A percentile compares a stretch with the other conserved stretches of the same genome.
Evolutionary conservation across 2,113 vertebrate genomes (phyloP).

Genomic region (Gallinago jamesoni): DNA sequence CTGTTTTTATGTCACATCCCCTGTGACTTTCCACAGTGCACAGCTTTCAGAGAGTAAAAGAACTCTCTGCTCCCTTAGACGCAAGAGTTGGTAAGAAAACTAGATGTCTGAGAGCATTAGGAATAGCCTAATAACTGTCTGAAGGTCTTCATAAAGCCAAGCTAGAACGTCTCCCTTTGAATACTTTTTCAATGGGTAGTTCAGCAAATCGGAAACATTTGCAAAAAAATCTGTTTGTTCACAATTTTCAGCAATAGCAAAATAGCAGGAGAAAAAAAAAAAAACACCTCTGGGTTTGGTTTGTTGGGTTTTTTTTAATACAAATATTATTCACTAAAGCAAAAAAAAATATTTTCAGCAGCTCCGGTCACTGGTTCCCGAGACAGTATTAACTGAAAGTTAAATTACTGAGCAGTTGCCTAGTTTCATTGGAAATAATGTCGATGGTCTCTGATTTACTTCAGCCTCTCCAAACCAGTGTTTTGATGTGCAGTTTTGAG

Average conservation of each 20-base stretch:
- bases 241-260: not conserved
- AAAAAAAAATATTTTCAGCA: not conserved
- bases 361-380: not conserved
- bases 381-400: not conserved
- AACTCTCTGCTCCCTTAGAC: not conserved
- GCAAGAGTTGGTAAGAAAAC: not conserved
- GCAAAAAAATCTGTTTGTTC: not conserved
- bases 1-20: not conserved
- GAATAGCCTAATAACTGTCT: not conserved
- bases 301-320: not conserved
- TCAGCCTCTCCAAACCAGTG: not conserved
- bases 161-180: not conserved
- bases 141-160: not conserved
- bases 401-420: not conserved
- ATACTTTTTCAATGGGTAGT: not conserved
- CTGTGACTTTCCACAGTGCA: not conserved
- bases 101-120: not conserved
- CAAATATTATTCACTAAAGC: not conserved
- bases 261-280: not conserved
- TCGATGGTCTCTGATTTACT: not conserved
- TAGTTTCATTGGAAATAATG: not conserved
- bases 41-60: not conserved
- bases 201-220: not conserved
- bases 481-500: not conserved
- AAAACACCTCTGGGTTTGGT: no score